A percentile compares a stretch with the other conserved stretches of the same genome.
These are phyloP conservation scores for Papilio glaucus DNA, from an alignment of 1,140 invertebrate genomes.

Conservation along the genomic window DNA sequence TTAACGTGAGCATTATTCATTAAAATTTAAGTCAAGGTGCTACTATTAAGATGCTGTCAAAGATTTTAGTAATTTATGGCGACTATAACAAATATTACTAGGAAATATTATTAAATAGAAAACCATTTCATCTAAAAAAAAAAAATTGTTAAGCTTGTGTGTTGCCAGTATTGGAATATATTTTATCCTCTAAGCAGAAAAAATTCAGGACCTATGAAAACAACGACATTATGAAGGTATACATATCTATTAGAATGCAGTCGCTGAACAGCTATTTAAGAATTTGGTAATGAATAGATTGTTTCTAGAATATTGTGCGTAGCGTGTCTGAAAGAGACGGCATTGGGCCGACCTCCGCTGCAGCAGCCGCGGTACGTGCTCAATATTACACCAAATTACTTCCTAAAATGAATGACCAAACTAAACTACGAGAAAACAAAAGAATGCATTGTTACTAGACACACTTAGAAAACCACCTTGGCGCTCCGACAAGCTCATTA, in stretches of 20 bases:
- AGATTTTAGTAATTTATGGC: not conserved
- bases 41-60: not conserved
- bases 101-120: too few species aligned
- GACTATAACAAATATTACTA: not conserved
- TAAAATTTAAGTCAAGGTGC: not conserved
- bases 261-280: not conserved
- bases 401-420: slow-evolving; percentile 56
- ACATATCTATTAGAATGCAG: not conserved
- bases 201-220: too few species aligned
- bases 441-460: slow-evolving; percentile 23
- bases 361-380: slow-evolving; percentile 68
- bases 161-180: too few species aligned
- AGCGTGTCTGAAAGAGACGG: slow-evolving; percentile 42
- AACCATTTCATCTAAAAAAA: too few species aligned
- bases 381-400: slow-evolving; percentile 74
- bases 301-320: slow-evolving; percentile 9
- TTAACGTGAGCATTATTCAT: not conserved
- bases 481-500: slow-evolving; percentile 12
- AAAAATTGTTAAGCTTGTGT: too few species aligned
- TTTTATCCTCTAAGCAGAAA: too few species aligned
- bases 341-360: slow-evolving; percentile 69
- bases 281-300: slow-evolving; percentile 22
- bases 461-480: slow-evolving; percentile 23
- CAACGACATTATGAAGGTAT: too few species aligned
- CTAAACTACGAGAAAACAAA: slow-evolving; percentile 38